Evolutionary conservation across 1,140 invertebrate genomes (phyloP).

Genomic region (Belonocnema kinseyi): DNA sequence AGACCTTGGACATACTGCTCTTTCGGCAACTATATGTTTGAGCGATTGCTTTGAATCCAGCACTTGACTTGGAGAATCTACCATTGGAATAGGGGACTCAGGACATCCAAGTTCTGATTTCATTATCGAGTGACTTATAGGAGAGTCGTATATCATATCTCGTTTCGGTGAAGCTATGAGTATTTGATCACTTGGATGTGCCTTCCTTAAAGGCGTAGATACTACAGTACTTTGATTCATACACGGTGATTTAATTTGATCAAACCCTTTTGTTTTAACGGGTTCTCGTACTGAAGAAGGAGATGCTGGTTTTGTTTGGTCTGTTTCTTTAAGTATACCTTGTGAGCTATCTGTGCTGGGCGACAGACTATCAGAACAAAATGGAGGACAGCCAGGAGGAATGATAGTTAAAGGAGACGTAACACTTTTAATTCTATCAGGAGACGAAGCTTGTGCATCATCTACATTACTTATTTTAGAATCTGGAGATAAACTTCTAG

Average conservation of each 20-base stretch:
- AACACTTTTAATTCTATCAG: conserved; percentile 32
- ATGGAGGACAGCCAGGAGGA: conserved; percentile 14
- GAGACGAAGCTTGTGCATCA: not conserved
- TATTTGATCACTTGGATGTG: conserved; percentile 69
- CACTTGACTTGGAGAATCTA: conserved; percentile 57
- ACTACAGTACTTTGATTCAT: conserved; percentile 19
- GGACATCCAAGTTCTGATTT: conserved; percentile 45
- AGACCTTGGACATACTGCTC: conserved; percentile 40
- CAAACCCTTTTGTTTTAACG: not conserved
- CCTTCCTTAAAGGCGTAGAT: conserved; percentile 48
- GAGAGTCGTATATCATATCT: conserved; percentile 55
- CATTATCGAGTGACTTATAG: conserved; percentile 45
- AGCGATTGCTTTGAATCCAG: conserved; percentile 41
- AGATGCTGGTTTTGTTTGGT: conserved; percentile 11
- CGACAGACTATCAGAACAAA: not conserved
- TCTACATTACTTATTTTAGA: too few relatives aligned
- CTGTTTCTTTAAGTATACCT: conserved; percentile 23
- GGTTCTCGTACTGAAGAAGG: not conserved
- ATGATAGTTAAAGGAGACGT: conserved; percentile 52
- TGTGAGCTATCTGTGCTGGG: conserved; percentile 9
- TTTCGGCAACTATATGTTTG: conserved; percentile 43
- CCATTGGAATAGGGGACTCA: conserved; percentile 63
- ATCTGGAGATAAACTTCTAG: too few relatives aligned
- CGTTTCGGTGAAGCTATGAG: conserved; percentile 71
- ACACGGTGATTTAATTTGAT: not conserved